Evolutionary conservation across 2,888 invertebrate species (phyloP), one percentile per base, ranked within the genome.

Genomic region (Heterodera filipjevi): DNA sequence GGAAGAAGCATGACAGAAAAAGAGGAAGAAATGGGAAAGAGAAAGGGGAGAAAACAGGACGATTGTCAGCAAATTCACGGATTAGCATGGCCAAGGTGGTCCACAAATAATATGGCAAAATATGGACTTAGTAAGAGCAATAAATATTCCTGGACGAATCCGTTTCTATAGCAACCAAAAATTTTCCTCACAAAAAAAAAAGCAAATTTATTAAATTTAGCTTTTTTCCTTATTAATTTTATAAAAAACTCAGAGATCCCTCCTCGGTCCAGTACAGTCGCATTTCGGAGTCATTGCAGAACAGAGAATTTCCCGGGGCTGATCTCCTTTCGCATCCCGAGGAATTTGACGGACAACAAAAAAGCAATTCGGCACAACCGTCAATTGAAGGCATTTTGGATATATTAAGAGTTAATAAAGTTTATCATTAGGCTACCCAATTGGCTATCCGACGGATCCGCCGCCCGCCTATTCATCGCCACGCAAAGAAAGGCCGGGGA

Each of bases 261-360:
- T 1, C 75, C 75, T 3, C 64, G 33, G 27, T 66, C 64, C 30
- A 27, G n/a, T 53, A 16, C 44, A 75, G 44, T 30, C 46, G n/a
- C 33, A 33, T 79, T n/a, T 49, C 73, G 22, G 82, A 81, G 30
- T 81, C 81, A 22, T 39, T 82, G 14, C 81, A 81, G 39, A 81
- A 81, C 72, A 79, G 81, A 12, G 82, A 81, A 49, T 53, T 82
- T 53, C 32, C 32, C 30, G 14, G 46, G 39, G 70, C 72, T 22
- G 53, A 78, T 27, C 30, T 75, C 27, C 30, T 75, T 32, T 27
- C 66, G 33, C 66, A 66, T 66, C 8, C 66, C 19, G 39, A 46
- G n/a, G 33, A 33, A n/a, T 46, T 72, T 33, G 35, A 33, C 53
- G 46, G n/a, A 49, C 32, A 73, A 49, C 35, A 74, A 74, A 49